A percentile compares a stretch with the other conserved stretches of the same genome.
These are phyloP conservation scores for Elephantulus edwardii DNA, from an alignment of 2,113 vertebrate genomes.

Conservation along the genomic window DNA sequence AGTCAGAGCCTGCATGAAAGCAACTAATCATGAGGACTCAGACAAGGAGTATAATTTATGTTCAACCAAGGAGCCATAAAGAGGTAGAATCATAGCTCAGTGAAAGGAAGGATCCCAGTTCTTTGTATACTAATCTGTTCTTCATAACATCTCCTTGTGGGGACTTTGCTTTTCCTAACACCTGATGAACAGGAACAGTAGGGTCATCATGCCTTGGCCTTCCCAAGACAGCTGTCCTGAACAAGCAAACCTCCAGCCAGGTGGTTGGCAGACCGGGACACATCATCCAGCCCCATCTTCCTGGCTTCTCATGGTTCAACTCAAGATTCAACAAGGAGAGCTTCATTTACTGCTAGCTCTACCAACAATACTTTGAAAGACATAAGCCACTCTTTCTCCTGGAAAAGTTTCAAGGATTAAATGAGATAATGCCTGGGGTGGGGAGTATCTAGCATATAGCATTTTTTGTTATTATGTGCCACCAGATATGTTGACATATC, in stretches of 20 bases:
- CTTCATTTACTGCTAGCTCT: neutral
- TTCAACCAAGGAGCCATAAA: neutral
- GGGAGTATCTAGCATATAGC: neutral
- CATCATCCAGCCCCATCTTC: neutral
- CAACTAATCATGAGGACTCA: neutral
- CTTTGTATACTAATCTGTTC: neutral
- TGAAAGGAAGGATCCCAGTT: neutral
- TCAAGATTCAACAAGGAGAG: neutral
- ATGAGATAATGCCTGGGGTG: constrained; percentile 12
- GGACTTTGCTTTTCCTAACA: neutral
- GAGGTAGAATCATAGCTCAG: neutral
- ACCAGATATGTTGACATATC: too few species aligned
- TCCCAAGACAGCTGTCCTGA: neutral
- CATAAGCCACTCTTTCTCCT: neutral
- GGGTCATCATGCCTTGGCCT: neutral
- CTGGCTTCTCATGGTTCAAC: neutral
- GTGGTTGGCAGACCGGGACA: neutral
- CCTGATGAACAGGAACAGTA: neutral
- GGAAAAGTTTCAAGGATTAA: neutral
- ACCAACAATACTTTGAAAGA: neutral
- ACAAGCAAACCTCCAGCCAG: neutral
- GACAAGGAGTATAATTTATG: neutral
- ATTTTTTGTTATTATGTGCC: neutral
- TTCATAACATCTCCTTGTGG: neutral
- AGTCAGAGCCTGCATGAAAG: neutral